Evolutionary conservation across 1,140 invertebrate species (phyloP).

Genomic region (Drosophila pruinosa): DNA sequence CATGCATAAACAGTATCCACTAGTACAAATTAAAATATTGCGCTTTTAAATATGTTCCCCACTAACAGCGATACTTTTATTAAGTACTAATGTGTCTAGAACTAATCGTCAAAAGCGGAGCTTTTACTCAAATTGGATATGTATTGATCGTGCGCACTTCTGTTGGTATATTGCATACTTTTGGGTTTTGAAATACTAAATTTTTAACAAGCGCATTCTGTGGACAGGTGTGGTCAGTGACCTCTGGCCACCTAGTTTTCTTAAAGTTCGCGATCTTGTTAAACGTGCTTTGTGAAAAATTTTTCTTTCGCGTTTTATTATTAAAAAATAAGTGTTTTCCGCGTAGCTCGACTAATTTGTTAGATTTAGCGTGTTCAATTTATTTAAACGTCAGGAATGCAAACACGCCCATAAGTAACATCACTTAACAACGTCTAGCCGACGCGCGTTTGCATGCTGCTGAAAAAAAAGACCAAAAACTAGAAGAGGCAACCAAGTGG

Average conservation of each 20-base stretch:
- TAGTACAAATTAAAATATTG: too few species aligned
- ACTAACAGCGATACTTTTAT: too few species aligned
- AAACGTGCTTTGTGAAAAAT: neutral
- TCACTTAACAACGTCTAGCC: slow-evolving; percentile 1
- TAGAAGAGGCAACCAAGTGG: slow-evolving; percentile 37
- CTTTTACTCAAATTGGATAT: too few species aligned
- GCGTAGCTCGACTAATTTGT: slow-evolving; percentile 6
- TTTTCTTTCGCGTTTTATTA: neutral
- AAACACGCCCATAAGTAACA: slow-evolving; percentile 20
- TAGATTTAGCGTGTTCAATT: slow-evolving; percentile 10
- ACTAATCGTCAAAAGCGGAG: neutral
- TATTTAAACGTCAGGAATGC: slow-evolving; percentile 15
- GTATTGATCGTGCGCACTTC: too few species aligned
- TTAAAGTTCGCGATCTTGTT: neutral
- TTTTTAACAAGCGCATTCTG: too few species aligned
- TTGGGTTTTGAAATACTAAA: neutral
- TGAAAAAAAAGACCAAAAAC: neutral
- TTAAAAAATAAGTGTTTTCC: neutral
- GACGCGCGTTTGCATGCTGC: neutral
- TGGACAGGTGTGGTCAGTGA: neutral
- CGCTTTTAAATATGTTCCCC: too few species aligned
- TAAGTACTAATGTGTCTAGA: too few species aligned
- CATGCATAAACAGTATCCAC: too few species aligned
- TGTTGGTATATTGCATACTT: neutral
- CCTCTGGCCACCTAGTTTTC: neutral